Conservation (phyloP, 2,113 vertebrate species). For the Neogobius melanostomus region DNA sequence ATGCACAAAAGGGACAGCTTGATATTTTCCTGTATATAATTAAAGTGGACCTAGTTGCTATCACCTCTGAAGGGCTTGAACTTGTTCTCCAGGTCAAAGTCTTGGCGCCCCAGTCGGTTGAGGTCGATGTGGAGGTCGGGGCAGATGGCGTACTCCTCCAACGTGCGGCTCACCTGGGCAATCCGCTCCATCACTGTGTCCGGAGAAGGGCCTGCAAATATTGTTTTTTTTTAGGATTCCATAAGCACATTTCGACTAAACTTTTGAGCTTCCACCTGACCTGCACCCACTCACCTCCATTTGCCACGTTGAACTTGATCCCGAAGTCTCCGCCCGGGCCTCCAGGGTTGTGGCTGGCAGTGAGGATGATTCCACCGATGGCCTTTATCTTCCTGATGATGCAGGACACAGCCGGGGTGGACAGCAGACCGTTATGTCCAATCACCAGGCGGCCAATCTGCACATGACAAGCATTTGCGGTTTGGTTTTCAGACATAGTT, state of each 20-base stretch:
- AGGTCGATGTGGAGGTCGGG: slow-evolving; percentile 93
- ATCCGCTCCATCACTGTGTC: slow-evolving; percentile 94
- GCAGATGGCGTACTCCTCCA: slow-evolving; percentile 96
- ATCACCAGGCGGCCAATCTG: slow-evolving; percentile 97
- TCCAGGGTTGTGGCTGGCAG: slow-evolving; percentile 95
- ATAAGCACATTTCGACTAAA: background rate
- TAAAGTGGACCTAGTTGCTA: background rate
- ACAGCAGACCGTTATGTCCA: slow-evolving; percentile 95
- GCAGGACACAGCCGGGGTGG: slow-evolving; percentile 96
- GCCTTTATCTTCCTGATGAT: slow-evolving; percentile 99
- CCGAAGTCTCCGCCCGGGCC: slow-evolving; percentile 96
- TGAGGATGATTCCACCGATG: slow-evolving; percentile 94
- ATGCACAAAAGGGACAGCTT: slow-evolving; percentile 35
- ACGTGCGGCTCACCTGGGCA: slow-evolving; percentile 93
- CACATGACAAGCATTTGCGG: slow-evolving; percentile 11
- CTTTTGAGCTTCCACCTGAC: background rate
- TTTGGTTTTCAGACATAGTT: too few species aligned
- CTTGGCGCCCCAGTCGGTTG: slow-evolving; percentile 92
- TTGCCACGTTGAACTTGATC: slow-evolving; percentile 95
- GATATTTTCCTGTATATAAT: too few species aligned
- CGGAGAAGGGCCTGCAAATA: slow-evolving; percentile 85
- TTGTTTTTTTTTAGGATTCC: background rate
- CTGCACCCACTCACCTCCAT: slow-evolving; percentile 85
- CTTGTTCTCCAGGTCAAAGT: slow-evolving; percentile 99
- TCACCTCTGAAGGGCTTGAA: slow-evolving; percentile 99